Percentiles rank a stretch among this genome's conserved stretches.
Evolutionary conservation across 2,888 invertebrate genomes (phyloP).

Genomic region (Polymixis lichenea): DNA sequence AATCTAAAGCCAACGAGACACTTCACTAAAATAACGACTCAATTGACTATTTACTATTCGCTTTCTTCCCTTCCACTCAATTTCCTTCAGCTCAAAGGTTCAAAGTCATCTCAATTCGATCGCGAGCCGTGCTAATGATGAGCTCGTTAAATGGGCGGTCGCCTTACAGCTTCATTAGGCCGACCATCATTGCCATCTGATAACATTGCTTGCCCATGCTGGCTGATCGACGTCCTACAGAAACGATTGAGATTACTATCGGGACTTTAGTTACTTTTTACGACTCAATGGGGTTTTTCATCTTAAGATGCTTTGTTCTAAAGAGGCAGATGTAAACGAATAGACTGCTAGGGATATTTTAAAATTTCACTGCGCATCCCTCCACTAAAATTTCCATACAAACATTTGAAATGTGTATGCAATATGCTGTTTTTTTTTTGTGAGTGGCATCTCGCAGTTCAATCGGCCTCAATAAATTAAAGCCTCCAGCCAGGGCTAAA

Average conservation of each 20-base stretch:
- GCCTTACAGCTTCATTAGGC: slow-evolving; percentile 75
- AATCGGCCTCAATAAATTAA: too few relatives aligned
- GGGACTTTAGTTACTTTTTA: slow-evolving; percentile 38
- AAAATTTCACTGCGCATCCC: too few relatives aligned
- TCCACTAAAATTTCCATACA: too few relatives aligned
- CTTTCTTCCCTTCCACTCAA: slow-evolving; percentile 40
- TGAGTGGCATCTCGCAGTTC: too few relatives aligned
- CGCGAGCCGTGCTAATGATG: slow-evolving; percentile 68
- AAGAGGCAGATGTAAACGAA: not conserved
- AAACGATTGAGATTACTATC: slow-evolving; percentile 61
- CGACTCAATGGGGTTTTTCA: slow-evolving; percentile 50
- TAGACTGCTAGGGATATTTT: too few relatives aligned
- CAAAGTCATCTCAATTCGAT: slow-evolving; percentile 68
- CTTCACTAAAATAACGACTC: slow-evolving; percentile 38
- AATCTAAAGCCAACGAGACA: slow-evolving; percentile 36
- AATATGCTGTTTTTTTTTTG: too few relatives aligned
- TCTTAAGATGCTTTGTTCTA: slow-evolving; percentile 29
- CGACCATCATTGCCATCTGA: slow-evolving; percentile 70
- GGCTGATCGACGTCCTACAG: slow-evolving; percentile 61
- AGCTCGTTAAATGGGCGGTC: slow-evolving; percentile 72
- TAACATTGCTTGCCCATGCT: slow-evolving; percentile 61
- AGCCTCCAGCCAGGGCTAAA: too few relatives aligned
- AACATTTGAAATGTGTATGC: too few relatives aligned
- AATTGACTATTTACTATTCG: slow-evolving; percentile 41
- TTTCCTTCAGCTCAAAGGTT: slow-evolving; percentile 56